A percentile compares a stretch with the other conserved stretches of the same genome.
phyloP scores from a whole-genome alignment of 1,140 invertebrate genomes.

The Proctacanthus coquilletti region DNA sequence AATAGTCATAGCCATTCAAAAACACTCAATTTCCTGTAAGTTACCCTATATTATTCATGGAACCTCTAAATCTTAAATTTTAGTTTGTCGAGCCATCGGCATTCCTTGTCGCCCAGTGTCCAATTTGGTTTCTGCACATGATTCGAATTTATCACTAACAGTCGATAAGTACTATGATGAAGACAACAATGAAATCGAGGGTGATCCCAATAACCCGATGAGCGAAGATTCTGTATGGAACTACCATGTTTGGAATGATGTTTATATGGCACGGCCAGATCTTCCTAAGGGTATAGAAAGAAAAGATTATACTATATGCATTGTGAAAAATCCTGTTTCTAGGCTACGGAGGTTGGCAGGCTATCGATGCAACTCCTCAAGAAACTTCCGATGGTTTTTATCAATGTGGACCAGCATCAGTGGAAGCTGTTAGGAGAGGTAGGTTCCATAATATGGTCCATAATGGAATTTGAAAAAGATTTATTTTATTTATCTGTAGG shows the following conservation, averaged over 20 bases:
- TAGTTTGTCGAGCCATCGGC: conserved; percentile 54
- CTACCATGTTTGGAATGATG: conserved; percentile 69
- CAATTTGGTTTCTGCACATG: conserved; percentile 57
- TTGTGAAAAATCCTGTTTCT: too few relatives aligned
- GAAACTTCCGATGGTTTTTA: conserved; percentile 41
- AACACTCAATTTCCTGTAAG: too few relatives aligned
- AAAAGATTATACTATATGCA: too few relatives aligned
- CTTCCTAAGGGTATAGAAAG: conserved; percentile 41
- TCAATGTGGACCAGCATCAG: conserved; percentile 48
- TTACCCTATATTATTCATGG: background rate
- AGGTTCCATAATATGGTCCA: too few relatives aligned
- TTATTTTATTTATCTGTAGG: too few relatives aligned
- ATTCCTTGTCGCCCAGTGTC: conserved; percentile 53
- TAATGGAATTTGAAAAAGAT: too few relatives aligned
- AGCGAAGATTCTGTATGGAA: conserved; percentile 54
- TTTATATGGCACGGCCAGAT: conserved; percentile 57
- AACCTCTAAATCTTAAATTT: conserved; percentile 6
- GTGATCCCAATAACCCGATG: conserved; percentile 36
- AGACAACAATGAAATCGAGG: conserved; percentile 39
- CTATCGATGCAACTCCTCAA: conserved; percentile 57
- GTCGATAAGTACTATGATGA: conserved; percentile 53
- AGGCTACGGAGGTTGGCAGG: conserved; percentile 60
- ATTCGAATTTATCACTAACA: conserved; percentile 52
- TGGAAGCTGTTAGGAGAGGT: conserved; percentile 42
- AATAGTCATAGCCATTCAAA: too few relatives aligned